Conservation (phyloP, 1,140 invertebrate genomes). For the Eciton burchellii region DNA sequence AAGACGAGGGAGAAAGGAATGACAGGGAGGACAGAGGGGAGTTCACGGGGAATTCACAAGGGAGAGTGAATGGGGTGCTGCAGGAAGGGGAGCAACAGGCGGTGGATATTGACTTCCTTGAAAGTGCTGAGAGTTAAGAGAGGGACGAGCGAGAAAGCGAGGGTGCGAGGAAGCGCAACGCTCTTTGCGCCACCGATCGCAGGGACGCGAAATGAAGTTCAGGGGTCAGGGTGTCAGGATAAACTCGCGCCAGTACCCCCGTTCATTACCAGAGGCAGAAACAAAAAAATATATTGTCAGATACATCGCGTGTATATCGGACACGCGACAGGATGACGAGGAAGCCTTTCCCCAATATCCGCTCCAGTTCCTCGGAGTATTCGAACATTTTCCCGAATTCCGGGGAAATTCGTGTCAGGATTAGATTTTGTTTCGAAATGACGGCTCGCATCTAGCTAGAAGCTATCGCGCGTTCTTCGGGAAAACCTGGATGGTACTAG, state of each 20-base stretch:
- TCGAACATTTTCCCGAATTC: too few relatives aligned
- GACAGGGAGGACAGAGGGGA: not conserved
- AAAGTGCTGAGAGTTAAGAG: slow-evolving; percentile 29
- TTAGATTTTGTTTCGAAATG: too few relatives aligned
- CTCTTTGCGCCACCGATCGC: not conserved
- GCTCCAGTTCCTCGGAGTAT: too few relatives aligned
- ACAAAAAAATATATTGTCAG: slow-evolving; percentile 9
- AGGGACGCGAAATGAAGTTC: slow-evolving; percentile 31
- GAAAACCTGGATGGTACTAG: not conserved
- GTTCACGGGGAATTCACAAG: slow-evolving; percentile 42
- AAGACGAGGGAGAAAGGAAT: slow-evolving; percentile 29
- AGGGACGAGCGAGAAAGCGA: slow-evolving; percentile 18
- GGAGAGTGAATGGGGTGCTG: slow-evolving; percentile 28
- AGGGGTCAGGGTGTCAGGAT: not conserved
- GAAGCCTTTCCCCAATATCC: too few relatives aligned
- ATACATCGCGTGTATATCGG: not conserved
- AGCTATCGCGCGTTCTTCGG: not conserved
- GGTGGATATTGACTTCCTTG: slow-evolving; percentile 68
- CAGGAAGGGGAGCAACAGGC: slow-evolving; percentile 67
- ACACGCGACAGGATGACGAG: not conserved
- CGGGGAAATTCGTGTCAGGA: too few relatives aligned
- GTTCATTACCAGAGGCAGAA: slow-evolving; percentile 39
- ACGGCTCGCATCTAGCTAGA: not conserved
- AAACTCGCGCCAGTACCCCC: not conserved
- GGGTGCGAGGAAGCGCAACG: slow-evolving; percentile 11